A percentile compares a stretch with the other conserved stretches of the same genome.
Evolutionary conservation across 1,140 invertebrate species (phyloP).

Genomic region (Lasioglossum albipes): DNA sequence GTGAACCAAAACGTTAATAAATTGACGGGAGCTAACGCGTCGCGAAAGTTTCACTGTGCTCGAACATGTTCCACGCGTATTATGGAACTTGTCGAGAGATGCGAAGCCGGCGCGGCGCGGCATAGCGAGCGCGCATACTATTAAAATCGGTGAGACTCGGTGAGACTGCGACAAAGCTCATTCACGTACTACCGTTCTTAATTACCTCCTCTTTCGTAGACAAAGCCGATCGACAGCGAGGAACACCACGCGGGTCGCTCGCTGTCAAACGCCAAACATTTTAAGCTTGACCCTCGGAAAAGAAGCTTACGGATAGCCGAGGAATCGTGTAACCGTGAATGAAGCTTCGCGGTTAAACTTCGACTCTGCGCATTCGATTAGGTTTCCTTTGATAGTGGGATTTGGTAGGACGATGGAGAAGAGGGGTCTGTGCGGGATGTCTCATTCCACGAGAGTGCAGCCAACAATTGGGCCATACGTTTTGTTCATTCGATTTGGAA

Average conservation of each 20-base stretch:
- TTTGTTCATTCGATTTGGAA: too few species aligned
- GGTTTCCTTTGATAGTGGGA: background rate
- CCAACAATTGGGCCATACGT: too few species aligned
- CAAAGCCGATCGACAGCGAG: conserved; percentile 1
- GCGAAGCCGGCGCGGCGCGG: too few species aligned
- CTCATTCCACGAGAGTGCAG: too few species aligned
- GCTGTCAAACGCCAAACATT: too few species aligned
- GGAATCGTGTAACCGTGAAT: background rate
- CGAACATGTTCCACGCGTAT: background rate
- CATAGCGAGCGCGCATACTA: background rate
- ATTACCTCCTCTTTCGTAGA: conserved; percentile 3
- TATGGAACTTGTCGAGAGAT: background rate
- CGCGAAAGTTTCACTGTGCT: conserved; percentile 27
- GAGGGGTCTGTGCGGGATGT: too few species aligned
- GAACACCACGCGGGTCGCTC: too few species aligned
- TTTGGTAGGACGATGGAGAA: too few species aligned
- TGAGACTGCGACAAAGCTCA: conserved; percentile 26
- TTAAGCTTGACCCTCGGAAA: too few species aligned
- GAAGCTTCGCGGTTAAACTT: background rate
- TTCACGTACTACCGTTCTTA: conserved; percentile 9
- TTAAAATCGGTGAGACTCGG: conserved; percentile 44
- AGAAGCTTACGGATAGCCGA: too few species aligned
- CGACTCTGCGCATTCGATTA: background rate
- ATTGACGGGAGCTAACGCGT: background rate
- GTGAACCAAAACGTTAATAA: background rate